These are phyloP conservation scores for Ceraclea dissimilis DNA, from an alignment of 2,888 invertebrate genomes.

Conservation along the genomic window DNA sequence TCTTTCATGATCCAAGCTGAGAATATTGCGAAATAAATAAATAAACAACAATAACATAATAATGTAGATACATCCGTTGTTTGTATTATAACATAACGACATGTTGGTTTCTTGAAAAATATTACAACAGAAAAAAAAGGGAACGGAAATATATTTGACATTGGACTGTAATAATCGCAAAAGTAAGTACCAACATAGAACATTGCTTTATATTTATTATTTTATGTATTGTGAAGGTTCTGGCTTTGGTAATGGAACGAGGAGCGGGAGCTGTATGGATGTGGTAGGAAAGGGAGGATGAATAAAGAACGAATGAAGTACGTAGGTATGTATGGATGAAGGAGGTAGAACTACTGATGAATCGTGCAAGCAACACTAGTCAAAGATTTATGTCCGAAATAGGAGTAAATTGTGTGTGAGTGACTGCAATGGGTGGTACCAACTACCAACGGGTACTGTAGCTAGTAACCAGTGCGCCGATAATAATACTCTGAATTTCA, in stretches of 20 bases:
- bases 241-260: neutral
- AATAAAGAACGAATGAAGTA: slow-evolving; percentile 20
- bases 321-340: slow-evolving; percentile 25
- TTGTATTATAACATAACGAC: no score
- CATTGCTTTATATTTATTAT: neutral
- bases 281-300: slow-evolving; percentile 19
- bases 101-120: no score
- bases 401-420: slow-evolving; percentile 41
- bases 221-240: neutral
- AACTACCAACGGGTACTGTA: no score
- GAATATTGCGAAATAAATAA: no score
- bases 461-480: slow-evolving; percentile 35
- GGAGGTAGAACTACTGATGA: slow-evolving; percentile 39
- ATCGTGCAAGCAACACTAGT: slow-evolving; percentile 34
- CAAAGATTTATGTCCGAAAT: slow-evolving; percentile 42
- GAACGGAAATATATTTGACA: no score
- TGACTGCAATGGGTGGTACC: slow-evolving; percentile 37
- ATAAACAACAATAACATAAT: no score
- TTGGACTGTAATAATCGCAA: neutral
- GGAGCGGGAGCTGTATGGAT: slow-evolving; percentile 19
- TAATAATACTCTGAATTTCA: no score
- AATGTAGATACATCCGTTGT: no score
- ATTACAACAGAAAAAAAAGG: no score
- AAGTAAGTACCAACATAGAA: neutral
- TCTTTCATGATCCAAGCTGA: no score